A percentile compares a stretch with the other conserved stretches of the same genome.
Evolutionary conservation across 2,113 vertebrate genomes (phyloP).

Genomic region (Tragelaphus scriptus): DNA sequence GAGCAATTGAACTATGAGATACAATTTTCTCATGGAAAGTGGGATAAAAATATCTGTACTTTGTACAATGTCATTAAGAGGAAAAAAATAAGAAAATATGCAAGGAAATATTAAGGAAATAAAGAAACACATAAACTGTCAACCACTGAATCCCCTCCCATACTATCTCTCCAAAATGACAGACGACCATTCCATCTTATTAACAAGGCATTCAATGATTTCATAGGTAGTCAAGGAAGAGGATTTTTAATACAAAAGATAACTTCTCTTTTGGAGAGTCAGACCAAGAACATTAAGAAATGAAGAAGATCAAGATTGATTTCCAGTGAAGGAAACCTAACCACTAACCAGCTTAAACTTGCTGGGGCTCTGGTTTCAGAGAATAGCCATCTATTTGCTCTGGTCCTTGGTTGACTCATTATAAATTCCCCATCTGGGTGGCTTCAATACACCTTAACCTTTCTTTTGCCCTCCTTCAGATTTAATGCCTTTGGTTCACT

Average conservation of each 20-base stretch:
- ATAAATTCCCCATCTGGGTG: not conserved
- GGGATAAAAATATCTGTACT: not conserved
- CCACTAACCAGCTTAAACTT: not conserved
- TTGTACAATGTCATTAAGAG: not conserved
- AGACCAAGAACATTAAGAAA: not conserved
- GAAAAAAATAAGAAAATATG: not conserved
- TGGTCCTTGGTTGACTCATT: not conserved
- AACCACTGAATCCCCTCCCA: not conserved
- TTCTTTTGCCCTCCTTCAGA: not conserved
- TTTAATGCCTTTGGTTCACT: not conserved
- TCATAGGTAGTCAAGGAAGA: not conserved
- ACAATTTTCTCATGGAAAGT: not conserved
- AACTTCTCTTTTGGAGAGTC: not conserved
- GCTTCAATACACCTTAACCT: not conserved
- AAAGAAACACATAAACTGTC: not conserved
- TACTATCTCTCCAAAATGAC: not conserved
- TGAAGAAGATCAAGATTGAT: not conserved
- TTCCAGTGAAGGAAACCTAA: not conserved
- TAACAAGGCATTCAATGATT: not conserved
- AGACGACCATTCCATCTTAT: not conserved
- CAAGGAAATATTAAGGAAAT: not conserved
- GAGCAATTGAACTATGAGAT: not conserved
- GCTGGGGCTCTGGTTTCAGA: not conserved
- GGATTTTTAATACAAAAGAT: not conserved
- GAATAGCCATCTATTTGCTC: not conserved